These are phyloP conservation scores for Nasonia giraulti DNA, from an alignment of 1,140 invertebrate genomes.

Conservation along the genomic window DNA sequence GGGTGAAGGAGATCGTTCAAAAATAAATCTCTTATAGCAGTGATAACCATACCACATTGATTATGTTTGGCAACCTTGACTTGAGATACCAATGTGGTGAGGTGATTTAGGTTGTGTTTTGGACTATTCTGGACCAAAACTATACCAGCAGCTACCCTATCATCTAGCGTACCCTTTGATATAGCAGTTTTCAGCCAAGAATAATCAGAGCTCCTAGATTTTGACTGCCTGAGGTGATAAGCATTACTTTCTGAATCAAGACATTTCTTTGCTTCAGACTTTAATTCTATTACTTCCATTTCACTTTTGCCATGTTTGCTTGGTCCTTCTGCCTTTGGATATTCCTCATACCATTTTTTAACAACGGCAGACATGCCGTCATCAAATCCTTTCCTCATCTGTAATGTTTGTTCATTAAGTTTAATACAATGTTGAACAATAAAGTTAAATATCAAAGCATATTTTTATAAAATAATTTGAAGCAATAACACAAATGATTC, in stretches of 20 bases:
- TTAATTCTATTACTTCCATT: conserved; percentile 74
- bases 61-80: conserved; percentile 89
- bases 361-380: background rate
- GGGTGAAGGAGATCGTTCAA: conserved; percentile 84
- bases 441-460: too few relatives aligned
- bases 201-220: conserved; percentile 66
- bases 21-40: conserved; percentile 86
- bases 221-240: conserved; percentile 74
- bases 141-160: conserved; percentile 90
- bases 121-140: conserved; percentile 90
- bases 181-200: conserved; percentile 89
- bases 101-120: conserved; percentile 83
- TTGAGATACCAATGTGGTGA: conserved; percentile 85
- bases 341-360: conserved; percentile 68
- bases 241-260: conserved; percentile 77
- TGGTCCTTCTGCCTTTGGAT: conserved; percentile 56
- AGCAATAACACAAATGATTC: too few relatives aligned
- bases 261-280: conserved; percentile 78
- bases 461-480: too few relatives aligned
- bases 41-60: conserved; percentile 81
- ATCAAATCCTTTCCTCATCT: conserved; percentile 42
- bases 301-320: conserved; percentile 65
- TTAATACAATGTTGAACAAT: too few relatives aligned
- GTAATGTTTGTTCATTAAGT: background rate
- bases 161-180: conserved; percentile 85